Evolutionary conservation across 1,140 invertebrate genomes (phyloP), one percentile per base, ranked within the genome.

Genomic region (Ladona fulva): DNA sequence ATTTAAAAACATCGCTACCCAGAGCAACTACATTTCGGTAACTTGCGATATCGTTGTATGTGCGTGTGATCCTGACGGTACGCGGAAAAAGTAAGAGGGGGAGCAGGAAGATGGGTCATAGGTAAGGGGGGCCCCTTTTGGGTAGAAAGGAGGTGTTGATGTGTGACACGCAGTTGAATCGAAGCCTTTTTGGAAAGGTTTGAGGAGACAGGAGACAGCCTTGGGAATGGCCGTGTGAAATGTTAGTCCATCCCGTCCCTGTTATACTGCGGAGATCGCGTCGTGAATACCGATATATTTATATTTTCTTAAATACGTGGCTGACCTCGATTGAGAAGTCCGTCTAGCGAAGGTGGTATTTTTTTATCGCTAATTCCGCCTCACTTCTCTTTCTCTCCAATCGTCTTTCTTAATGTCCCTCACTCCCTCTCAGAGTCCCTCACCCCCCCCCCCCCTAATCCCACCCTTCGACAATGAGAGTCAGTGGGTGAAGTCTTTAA

Each of bases 321-420:
- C 14, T 22, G 52, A 22, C 52, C 52, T 66, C 52, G 52, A 66
- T 66, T 66, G 52, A 66, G 52, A 22, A 66, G n/a, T 19, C 16
- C 16, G 52, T 66, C 14, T 3, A 12, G 12, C 14, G n/a, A 12
- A 66, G 52, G n/a, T 66, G 52, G 3, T 22, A 66, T 22, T 22
- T 66, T 66, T 66, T 66, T 66, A 66, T 66, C 52, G 52, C 52
- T 66, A 66, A 66, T 66, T 66, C 52, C 52, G 29, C 29, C 29
- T 37, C 29, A 5, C 29, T 37, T 37, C 29, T 37, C 29, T 37
- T 37, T 37, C 29, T 8, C 29, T 37, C 29, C n/a, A n/a, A n/a
- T n/a, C 1, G 29, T 37, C 8, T 37, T 37, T 8, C 8, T 37
- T 37, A 37, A 37, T 37, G 29, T 37, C 29, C 29, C 29, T 8